A percentile compares a stretch with the other conserved stretches of the same genome.
Evolutionary conservation across 2,113 vertebrate species (phyloP).

Genomic region (Tetrao urogallus): DNA sequence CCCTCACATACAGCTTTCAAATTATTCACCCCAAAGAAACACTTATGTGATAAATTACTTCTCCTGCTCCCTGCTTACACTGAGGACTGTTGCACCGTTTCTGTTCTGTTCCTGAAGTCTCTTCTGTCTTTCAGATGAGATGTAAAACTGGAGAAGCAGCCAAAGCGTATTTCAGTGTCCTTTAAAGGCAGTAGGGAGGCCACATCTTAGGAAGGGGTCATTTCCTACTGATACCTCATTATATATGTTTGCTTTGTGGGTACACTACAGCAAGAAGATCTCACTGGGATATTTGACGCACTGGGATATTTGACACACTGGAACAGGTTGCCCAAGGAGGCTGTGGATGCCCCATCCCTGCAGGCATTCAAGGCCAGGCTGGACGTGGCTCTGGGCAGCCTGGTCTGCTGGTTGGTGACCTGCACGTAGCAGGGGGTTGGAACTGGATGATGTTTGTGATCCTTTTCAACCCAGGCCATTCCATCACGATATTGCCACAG

Average conservation of each 20-base stretch:
- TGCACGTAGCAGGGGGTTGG: no score
- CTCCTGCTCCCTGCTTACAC: background rate
- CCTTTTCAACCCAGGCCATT: no score
- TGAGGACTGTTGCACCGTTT: background rate
- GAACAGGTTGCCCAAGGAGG: no score
- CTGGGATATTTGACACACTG: no score
- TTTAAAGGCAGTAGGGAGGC: background rate
- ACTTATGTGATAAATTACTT: background rate
- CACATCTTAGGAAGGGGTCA: background rate
- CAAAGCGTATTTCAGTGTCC: background rate
- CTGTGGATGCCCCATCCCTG: no score
- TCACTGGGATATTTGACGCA: background rate
- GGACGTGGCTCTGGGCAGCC: no score
- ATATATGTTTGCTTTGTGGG: background rate
- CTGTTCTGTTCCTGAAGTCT: background rate
- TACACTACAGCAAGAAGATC: background rate
- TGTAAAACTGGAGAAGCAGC: background rate
- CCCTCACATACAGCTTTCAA: background rate
- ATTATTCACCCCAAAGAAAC: no score
- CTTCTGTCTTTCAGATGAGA: background rate
- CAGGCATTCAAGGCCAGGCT: no score
- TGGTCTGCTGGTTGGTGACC: no score
- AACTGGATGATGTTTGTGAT: no score
- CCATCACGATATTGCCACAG: background rate
- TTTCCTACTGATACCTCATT: background rate